Evolutionary conservation across 2,888 invertebrate genomes (phyloP), one percentile per base, ranked within the genome.

Genomic region (Drosophila conformis): DNA sequence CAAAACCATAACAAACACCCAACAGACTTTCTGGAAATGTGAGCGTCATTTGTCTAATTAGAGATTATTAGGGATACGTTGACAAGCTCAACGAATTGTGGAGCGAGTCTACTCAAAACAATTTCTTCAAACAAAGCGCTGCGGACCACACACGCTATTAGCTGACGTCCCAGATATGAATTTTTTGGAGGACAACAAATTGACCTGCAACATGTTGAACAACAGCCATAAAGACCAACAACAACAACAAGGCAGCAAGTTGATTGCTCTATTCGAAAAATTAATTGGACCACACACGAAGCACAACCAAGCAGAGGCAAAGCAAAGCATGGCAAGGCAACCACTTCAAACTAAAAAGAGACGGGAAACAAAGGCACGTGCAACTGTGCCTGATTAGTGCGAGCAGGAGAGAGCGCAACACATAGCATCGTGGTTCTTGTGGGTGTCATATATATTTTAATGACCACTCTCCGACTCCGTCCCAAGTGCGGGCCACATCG

Each of bases 211-310:
- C 84, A 89, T 87, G 82, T 82, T 76, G 77, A 80, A 80, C 85
- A 87, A 76, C 69, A 67, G 70, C 68, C 78, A 88, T 84, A 88
- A 88, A 83, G 88, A 52, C 53, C 82, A 69, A 57, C 67, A 72
- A 46, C 63, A 74, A 56, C 31, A 68, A 35, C 66, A 62, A 71
- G 75, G 68, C 78, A 88, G 83, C 87, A 88, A 87, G 87, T 90
- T 87, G 87, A 87, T 90, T 90, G 86, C 90, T 87, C 87, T 90
- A 87, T 87, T 87, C 89, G 71, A 80, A 78, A 85, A 86, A 86
- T 86, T 86, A 86, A 86, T 86, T 86, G 86, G 86, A 89, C 86
- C 86, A 80, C 86, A 86, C 86, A 86, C 75, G 78, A 85, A 49
- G 89, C 68, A 54, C 51, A 53, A 13, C 57, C 25, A 31, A 25